Conservation (phyloP, 2,113 vertebrate species). For the Geothlypis trichas region DNA sequence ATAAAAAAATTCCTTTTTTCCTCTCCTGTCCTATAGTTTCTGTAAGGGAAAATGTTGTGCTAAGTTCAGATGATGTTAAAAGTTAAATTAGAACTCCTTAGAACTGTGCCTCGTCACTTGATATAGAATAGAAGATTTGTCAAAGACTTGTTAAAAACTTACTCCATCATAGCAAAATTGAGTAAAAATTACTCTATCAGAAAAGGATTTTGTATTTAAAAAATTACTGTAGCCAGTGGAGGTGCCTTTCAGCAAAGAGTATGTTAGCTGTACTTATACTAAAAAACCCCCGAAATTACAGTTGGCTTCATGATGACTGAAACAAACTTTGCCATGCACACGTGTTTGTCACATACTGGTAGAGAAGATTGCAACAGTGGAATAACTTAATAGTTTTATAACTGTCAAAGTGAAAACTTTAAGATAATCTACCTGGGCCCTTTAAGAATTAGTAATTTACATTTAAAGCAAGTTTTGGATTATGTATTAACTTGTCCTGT, state of each 20-base stretch:
- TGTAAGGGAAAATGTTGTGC: not conserved
- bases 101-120: not conserved
- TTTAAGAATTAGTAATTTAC: not conserved
- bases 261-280: not conserved
- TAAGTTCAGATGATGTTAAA: not conserved
- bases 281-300: not conserved
- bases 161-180: not conserved
- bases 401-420: not conserved
- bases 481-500: not conserved
- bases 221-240: not conserved
- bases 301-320: not conserved
- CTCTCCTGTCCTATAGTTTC: not conserved
- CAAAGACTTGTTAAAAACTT: not conserved
- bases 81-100: not conserved
- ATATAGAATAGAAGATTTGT: not conserved
- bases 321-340: not conserved
- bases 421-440: not conserved
- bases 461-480: not conserved
- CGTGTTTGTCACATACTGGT: not conserved
- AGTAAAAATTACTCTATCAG: not conserved
- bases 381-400: not conserved
- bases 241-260: not conserved
- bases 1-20: accelerated
- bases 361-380: not conserved
- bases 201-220: not conserved